These are phyloP conservation scores for Hexactinellida sp. DNA, from an alignment of 37 sponge, comb jelly and placozoan species.

Conservation along the genomic window DNA sequence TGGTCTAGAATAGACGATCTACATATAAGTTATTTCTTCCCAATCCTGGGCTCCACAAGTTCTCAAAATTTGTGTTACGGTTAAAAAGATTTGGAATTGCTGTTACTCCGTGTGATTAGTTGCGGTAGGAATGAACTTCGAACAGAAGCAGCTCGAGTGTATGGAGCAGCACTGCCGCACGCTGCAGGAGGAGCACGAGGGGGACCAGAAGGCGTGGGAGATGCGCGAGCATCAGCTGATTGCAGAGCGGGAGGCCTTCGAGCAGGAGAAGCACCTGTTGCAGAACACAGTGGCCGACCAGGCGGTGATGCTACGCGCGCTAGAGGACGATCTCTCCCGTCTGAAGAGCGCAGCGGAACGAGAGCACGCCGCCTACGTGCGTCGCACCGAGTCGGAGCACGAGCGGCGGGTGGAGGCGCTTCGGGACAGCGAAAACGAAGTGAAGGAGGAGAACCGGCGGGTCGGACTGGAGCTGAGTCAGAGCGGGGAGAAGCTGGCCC, in stretches of 20 bases:
- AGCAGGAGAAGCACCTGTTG: not conserved
- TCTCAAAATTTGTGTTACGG: no score
- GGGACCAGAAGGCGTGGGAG: not conserved
- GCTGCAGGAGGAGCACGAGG: not conserved
- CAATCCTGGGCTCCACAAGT: no score
- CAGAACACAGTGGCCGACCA: not conserved
- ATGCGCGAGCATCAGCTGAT: not conserved
- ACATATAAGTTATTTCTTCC: no score
- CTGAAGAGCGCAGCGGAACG: not conserved
- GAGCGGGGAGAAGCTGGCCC: not conserved
- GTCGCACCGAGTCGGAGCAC: not conserved
- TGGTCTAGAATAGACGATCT: no score
- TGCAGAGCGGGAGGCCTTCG: not conserved
- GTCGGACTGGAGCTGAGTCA: not conserved
- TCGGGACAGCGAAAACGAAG: not conserved
- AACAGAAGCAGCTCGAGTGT: not conserved
- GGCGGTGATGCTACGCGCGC: not conserved
- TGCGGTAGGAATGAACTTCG: not conserved
- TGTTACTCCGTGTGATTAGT: no score
- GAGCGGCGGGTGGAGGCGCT: not conserved
- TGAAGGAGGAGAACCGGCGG: not conserved
- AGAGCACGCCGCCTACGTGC: not conserved
- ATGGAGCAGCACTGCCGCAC: not conserved
- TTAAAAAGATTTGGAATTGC: no score
- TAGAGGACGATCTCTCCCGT: not conserved